Base-by-base conservation (phyloP, 1,140 invertebrate genomes). In the Anagrus nilaparvatae region DNA sequence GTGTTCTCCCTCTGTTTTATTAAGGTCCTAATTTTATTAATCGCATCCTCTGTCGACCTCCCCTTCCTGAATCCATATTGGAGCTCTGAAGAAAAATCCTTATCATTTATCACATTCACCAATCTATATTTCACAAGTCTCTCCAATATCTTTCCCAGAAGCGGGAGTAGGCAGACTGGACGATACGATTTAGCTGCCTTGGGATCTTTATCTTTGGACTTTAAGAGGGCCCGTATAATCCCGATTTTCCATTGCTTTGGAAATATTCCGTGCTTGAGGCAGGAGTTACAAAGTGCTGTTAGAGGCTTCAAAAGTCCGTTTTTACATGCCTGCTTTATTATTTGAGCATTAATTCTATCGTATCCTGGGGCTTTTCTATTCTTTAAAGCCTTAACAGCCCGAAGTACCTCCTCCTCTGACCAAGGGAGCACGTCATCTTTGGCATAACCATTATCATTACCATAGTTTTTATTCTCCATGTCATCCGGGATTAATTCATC, bases 201-300 rank as follows among this genome's bases (percentile, higher is more conserved):
- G 18, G 10, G 40, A n/a, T 41, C 43, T 14, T 50, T 51, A 0
- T 51, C 40, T 1, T 28, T 28, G 10, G 29, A n/a, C 33, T 51
- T 65, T 4, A 55, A 45, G 7, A 67, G 40, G 17, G 52, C 47
- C 1, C 49, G 50, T 1, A 62, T 40, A 4, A 35, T 33, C 0
- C 56, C 56, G 0, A 36, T 18, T 35, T 65, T 63, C 61, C 57
- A 65, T 8, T 12, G 17, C 0, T 28, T 10, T 0, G 61, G 59
- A 37, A 61, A 63, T 18, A 51, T 32, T 3, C 41, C 27, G 12
- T 13, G 29, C 1, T 40, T 17, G 0, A 52, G 7, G 12, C 52
- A 56, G 2, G 31, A 38, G 28, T 50, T 53, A 2, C 20, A 41
- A 0, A 53, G 6, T 1, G 28, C 1, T 8, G 27, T 10, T 1